phyloP scores from a whole-genome alignment of 2,113 vertebrate genomes.

The Cephalopholis sonnerati region DNA sequence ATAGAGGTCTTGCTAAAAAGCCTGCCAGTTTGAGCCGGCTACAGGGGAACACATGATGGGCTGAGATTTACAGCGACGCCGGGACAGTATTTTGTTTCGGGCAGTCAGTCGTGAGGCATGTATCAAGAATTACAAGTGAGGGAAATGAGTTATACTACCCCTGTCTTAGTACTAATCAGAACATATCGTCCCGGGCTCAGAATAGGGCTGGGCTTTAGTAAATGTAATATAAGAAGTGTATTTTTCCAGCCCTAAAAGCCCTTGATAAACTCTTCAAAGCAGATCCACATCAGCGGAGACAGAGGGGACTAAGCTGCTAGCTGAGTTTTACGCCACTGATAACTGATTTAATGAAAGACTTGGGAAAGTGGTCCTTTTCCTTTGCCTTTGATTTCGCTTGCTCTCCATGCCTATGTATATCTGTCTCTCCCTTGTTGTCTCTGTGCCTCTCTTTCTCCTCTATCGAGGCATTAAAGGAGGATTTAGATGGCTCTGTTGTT shows the following conservation, averaged over 20 bases:
- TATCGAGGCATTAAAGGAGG: constrained; percentile 66
- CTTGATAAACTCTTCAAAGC: constrained; percentile 66
- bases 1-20: constrained; percentile 19
- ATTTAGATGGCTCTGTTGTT: constrained; percentile 76
- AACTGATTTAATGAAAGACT: constrained; percentile 56
- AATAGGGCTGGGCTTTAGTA: constrained; percentile 48
- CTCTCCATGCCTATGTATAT: constrained; percentile 42
- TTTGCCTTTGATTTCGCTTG: constrained; percentile 53
- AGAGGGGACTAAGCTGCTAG: constrained; percentile 39
- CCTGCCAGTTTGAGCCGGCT: constrained; percentile 19
- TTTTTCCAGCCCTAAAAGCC: constrained; percentile 49
- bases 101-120: constrained; percentile 56
- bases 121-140: constrained; percentile 58
- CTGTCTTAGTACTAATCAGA: constrained; percentile 67
- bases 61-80: constrained; percentile 48
- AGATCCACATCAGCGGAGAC: constrained; percentile 50
- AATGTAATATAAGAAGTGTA: constrained; percentile 49
- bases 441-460: constrained; percentile 40
- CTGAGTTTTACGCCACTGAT: constrained; percentile 50
- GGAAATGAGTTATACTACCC: constrained; percentile 56
- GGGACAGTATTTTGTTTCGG: constrained; percentile 57
- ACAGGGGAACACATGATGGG: constrained; percentile 18
- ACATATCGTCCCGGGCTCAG: constrained; percentile 41
- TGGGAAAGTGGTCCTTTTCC: constrained; percentile 28
- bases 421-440: constrained; percentile 48